Evolutionary conservation across 2,113 vertebrate genomes (phyloP), one percentile per base, ranked within the genome.

Genomic region (Epinephelus moara): DNA sequence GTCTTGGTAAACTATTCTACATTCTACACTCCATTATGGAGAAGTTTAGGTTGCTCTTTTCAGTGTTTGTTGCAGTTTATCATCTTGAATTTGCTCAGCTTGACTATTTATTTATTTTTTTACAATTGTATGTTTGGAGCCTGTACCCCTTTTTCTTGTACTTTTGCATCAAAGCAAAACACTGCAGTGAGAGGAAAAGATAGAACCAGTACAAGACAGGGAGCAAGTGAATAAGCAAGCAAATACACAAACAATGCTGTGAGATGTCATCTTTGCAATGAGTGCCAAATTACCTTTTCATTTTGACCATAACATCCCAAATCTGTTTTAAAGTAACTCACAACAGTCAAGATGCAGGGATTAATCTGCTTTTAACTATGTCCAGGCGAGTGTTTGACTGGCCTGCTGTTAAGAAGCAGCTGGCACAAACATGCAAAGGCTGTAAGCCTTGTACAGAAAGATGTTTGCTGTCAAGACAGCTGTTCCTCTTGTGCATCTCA

Each of bases 381-480:
- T 18, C 30, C 55, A 45, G n/a, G 17, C 25, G 10, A 30, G n/a
- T 17, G 25, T 68, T 74, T 68, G 53, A 61, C 33, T 68, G 55
- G 27, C 25, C 27, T 25, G 15, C 15, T 45, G 59, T 64, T n/a
- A 75, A 19, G 50, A 53, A 52, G 40, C 60, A 47, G 37, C 25
- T 37, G 40, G 45, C 45, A n/a, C 67, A 80, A 40, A 62, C n/a
- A 47, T n/a, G 17, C 27, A 17, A 6, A 59, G 45, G 7, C 27
- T 14, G 33, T 4, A 49, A 45, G 73, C 21, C 18, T 47, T 27
- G 6, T 33, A 27, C 8, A 69, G 50, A 63, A 60, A 62, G 45
- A 23, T 70, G 73, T 60, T 59, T 69, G 70, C 47, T 27, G 2
- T 50, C 37, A 50, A 53, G 53, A 63, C 73, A 59, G 60, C 82